These are phyloP conservation scores for Dryoscopus gambensis DNA, from an alignment of 2,113 vertebrate species.

Conservation along the genomic window DNA sequence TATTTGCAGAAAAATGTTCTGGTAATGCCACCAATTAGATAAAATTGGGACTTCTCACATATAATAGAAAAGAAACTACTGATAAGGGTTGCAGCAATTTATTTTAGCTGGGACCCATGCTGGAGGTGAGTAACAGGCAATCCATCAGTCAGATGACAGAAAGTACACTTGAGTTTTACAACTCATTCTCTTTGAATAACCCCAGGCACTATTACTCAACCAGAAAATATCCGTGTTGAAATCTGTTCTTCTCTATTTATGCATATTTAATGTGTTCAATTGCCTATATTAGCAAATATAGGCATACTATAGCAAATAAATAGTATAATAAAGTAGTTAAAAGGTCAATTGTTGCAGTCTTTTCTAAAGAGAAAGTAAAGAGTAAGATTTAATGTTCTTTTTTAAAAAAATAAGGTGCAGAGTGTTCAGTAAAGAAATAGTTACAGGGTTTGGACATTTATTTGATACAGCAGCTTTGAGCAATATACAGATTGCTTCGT, in stretches of 20 bases:
- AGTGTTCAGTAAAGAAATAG: background rate
- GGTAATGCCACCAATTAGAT: slow-evolving; percentile 19
- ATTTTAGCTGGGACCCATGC: background rate
- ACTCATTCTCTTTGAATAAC: background rate
- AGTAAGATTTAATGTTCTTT: background rate
- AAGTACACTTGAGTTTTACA: slow-evolving; percentile 31
- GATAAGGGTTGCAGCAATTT: slow-evolving; percentile 18
- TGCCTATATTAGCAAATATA: background rate
- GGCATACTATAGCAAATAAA: background rate
- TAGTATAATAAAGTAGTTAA: background rate
- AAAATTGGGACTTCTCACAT: background rate
- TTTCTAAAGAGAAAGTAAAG: background rate
- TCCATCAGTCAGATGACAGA: background rate
- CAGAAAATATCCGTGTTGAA: slow-evolving; percentile 7
- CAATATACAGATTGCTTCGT: background rate
- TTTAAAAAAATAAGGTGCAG: background rate
- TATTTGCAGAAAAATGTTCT: background rate
- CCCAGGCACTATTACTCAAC: background rate
- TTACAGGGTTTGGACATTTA: background rate
- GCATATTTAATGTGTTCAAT: background rate
- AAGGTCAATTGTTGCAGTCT: background rate
- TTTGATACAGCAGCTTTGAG: background rate
- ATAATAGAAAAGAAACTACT: background rate
- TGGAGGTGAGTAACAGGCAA: slow-evolving; percentile 13
- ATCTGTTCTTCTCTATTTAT: background rate